These are phyloP conservation scores for Drosophila triauraria DNA, from an alignment of 1,140 invertebrate genomes.

Conservation along the genomic window DNA sequence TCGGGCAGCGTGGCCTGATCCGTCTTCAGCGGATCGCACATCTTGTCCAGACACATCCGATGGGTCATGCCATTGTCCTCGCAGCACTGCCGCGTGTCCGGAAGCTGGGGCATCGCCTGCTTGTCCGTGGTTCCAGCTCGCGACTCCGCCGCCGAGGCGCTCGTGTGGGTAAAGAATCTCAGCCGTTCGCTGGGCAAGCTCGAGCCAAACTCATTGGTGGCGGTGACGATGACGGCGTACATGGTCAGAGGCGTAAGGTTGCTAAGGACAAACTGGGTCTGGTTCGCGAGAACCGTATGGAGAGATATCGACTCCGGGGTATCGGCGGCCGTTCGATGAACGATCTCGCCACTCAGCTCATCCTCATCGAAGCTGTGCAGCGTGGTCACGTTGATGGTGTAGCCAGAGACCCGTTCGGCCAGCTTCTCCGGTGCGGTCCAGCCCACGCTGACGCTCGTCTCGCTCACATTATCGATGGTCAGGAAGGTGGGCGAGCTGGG, in stretches of 20 bases:
- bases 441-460: constrained; percentile 89
- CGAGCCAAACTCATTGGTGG: constrained; percentile 90
- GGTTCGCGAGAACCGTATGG: constrained; percentile 85
- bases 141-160: constrained; percentile 61
- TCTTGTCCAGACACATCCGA: constrained; percentile 90
- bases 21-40: constrained; percentile 91
- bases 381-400: constrained; percentile 90
- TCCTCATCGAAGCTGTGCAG: constrained; percentile 88
- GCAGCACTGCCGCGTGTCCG: constrained; percentile 91
- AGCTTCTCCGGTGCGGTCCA: constrained; percentile 89
- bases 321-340: constrained; percentile 18
- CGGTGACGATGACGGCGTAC: constrained; percentile 91
- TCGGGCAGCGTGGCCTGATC: constrained; percentile 88
- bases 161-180: constrained; percentile 83
- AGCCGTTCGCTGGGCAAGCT: constrained; percentile 90
- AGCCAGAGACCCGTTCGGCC: constrained; percentile 88
- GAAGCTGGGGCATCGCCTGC: constrained; percentile 85
- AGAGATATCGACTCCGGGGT: constrained; percentile 73
- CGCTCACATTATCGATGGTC: constrained; percentile 89
- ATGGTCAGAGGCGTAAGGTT: constrained; percentile 90
- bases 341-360: constrained; percentile 61
- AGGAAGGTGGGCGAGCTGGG: constrained; percentile 90
- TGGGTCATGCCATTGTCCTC: constrained; percentile 89
- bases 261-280: constrained; percentile 87
- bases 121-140: constrained; percentile 62